These are phyloP conservation scores for Tichodroma muraria DNA, from an alignment of 2,113 vertebrate genomes.

Conservation along the genomic window DNA sequence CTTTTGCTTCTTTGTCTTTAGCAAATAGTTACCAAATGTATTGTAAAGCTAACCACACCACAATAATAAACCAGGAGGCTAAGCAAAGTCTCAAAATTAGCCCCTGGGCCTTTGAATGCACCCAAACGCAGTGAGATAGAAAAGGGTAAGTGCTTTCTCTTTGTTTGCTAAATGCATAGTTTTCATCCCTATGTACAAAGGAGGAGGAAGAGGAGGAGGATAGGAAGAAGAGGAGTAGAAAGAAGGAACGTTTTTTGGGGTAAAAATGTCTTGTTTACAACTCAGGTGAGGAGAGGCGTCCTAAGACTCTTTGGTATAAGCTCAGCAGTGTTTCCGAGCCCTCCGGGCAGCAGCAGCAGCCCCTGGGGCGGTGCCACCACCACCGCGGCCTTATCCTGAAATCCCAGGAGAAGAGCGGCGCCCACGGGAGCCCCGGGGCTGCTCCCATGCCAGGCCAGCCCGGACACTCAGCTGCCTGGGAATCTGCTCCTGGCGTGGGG, in stretches of 20 bases:
- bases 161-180: constrained; percentile 94
- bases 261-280: constrained; percentile 48
- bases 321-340: constrained; percentile 32
- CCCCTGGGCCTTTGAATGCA: constrained; percentile 74
- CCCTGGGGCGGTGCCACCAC: background rate
- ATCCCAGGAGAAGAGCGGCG: background rate
- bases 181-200: constrained; percentile 76
- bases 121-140: constrained; percentile 70
- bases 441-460: background rate
- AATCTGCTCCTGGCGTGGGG: background rate
- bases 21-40: constrained; percentile 82
- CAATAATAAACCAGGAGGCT: constrained; percentile 81
- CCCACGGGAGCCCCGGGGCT: background rate
- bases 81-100: constrained; percentile 68
- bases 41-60: constrained; percentile 88
- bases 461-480: background rate
- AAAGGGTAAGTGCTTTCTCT: constrained; percentile 93
- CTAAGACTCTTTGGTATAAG: constrained; percentile 77
- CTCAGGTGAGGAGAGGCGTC: constrained; percentile 59
- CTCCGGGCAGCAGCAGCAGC: constrained; percentile 1
- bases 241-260: background rate
- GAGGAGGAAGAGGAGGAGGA: constrained; percentile 52
- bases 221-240: constrained; percentile 49
- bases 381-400: background rate
- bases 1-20: constrained; percentile 82